Evolutionary conservation across 2,888 invertebrate genomes (phyloP), one percentile per base, ranked within the genome.

Genomic region (Prosopocoilus inquinatus): DNA sequence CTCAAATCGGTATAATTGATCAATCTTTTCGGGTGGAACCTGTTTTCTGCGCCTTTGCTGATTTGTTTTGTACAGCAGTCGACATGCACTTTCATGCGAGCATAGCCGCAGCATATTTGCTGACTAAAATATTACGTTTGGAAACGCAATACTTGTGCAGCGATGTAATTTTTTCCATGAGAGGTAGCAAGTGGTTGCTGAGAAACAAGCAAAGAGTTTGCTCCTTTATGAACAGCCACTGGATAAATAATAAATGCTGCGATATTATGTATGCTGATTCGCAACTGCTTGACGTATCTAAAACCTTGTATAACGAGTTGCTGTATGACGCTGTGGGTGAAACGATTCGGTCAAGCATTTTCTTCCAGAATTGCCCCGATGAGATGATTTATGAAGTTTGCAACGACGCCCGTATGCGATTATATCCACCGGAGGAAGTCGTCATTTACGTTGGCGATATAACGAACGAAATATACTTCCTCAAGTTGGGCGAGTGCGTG

Each of bases 341-440:
- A 5, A 34, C 43, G 1, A 8, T 63, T 12, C 36, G 36, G 1
- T 41, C n/a, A 1, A 36, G 59, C 2, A 44, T 49, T 2, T 53
- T 62, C 16, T 62, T 63, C 32, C 32, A 52, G 34, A 20, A 38
- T 7, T 48, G 60, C 9, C 45, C 49, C 3, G 55, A 51, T 7
- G 53, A 57, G 12, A 8, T 62, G 2, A 48, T 62, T 9, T 33
- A 36, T n/a, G 56, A 59, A 12, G 1, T 60, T 1, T 56, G 55
- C 41, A 13, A 48, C 1, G 41, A 47, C 33, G 35, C 36, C 39
- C 47, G 7, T 53, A 36, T n/a, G 8, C 20, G 36, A 1, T 16
- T 55, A 11, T 35, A 54, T 12, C 61, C 61, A 13, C 59, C 58
- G n/a, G 49, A 61, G 12, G 60, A 63, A 47, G 35, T 57, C 3